Evolutionary conservation across 2,113 vertebrate species (phyloP), one percentile per base, ranked within the genome.

Genomic region (Heteronetta atricapilla): DNA sequence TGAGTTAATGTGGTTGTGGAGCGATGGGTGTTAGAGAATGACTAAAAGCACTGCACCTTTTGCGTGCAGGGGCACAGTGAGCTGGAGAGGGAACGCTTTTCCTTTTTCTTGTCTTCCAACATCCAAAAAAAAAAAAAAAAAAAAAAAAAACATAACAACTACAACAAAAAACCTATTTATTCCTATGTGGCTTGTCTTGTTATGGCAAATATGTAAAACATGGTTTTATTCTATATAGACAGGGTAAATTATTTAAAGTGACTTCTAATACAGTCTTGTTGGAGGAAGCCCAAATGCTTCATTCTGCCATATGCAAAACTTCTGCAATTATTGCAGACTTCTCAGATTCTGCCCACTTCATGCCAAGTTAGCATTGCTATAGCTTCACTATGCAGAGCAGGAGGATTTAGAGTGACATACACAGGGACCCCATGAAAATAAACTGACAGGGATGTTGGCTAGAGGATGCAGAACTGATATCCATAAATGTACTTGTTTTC

Each of bases 271-370:
- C 68, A 72, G 60, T 4, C 76, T 77, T 59, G 38, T 52, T 90
- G 90, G 78, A 87, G 48, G 46, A 70, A 93, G 62, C 93, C 75
- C 90, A 90, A n/a, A 79, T 59, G 10, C 75, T 70, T 66, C 58
- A 3, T 58, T 56, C 75, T 91, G 78, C 73, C 82, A 8, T 40
- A 60, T 31, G 72, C 76, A 76, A 34, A 52, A 74, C 55, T 64
- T 48, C 55, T 63, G 53, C 72, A 66, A 77, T 33, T 59, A 36
- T 16, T 56, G 31, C 90, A 91, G 62, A 26, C 46, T 78, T 82
- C 82, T 79, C 75, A 59, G 86, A 11, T 88, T 68, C 80, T 92
- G 83, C 89, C 91, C 83, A 85, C 82, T 85, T 62, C 23, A 6
- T 87, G 88, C 46, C 82, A 59, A 68, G 73, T 66, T 75, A 72